phyloP scores from a whole-genome alignment of 2,113 vertebrate genomes.

The Dermatemys mawii region DNA sequence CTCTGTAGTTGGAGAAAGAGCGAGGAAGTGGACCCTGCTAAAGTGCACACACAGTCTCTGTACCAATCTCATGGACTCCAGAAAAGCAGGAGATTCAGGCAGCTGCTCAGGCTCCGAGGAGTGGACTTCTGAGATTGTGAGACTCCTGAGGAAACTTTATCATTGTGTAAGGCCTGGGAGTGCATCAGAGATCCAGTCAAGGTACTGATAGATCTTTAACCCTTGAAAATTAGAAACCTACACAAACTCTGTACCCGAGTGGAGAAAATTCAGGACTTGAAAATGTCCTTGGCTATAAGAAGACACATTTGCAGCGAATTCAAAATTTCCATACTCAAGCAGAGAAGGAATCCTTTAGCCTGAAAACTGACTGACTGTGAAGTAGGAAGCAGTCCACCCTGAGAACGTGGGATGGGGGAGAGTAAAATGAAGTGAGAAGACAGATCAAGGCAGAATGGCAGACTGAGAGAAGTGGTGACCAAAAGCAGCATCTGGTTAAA shows the following conservation, averaged over 20 bases:
- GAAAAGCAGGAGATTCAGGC: background rate
- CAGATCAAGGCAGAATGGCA: background rate
- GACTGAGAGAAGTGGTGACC: background rate
- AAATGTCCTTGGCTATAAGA: background rate
- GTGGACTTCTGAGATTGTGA: conserved; percentile 26
- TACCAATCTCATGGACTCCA: background rate
- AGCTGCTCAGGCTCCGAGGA: background rate
- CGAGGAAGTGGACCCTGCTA: background rate
- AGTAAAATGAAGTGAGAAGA: background rate
- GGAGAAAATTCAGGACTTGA: background rate
- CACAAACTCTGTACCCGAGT: background rate
- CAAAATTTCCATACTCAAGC: background rate
- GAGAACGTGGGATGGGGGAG: background rate
- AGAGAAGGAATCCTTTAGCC: background rate
- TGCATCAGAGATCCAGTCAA: background rate
- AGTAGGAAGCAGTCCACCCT: background rate
- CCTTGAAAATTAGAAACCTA: background rate
- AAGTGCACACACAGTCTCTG: background rate
- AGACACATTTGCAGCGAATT: conserved; percentile 9
- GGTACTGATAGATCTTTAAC: conserved; percentile 16
- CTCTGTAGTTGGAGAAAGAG: background rate
- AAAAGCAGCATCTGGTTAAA: conserved; percentile 13
- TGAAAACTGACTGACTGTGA: background rate
- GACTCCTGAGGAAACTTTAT: background rate
- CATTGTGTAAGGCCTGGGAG: background rate